phyloP scores from a whole-genome alignment of 64 coral and sea anemone genomes.

The Actinia equina region DNA sequence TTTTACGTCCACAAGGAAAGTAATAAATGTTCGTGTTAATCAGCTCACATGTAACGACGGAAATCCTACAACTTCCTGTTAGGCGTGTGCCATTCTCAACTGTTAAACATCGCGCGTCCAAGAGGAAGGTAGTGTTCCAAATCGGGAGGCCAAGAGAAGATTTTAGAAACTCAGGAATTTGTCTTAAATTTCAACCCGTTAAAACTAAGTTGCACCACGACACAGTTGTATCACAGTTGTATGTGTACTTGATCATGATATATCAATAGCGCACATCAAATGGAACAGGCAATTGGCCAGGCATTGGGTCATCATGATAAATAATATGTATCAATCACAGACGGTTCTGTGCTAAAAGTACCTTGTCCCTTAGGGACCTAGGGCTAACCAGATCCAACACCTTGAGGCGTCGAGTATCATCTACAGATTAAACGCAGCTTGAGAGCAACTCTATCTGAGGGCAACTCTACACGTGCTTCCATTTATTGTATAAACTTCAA shows the following conservation, averaged over 20 bases:
- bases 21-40: neutral
- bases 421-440: neutral
- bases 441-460: neutral
- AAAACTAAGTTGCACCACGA: neutral
- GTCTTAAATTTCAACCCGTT: neutral
- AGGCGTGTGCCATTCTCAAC: neutral
- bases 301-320: too few relatives aligned
- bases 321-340: too few relatives aligned
- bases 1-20: neutral
- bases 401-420: neutral
- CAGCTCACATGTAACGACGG: neutral
- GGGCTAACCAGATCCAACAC: too few relatives aligned
- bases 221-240: too few relatives aligned
- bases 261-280: too few relatives aligned
- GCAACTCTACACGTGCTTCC: neutral
- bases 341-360: too few relatives aligned
- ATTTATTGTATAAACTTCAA: too few relatives aligned
- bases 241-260: too few relatives aligned
- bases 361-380: too few relatives aligned
- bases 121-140: neutral
- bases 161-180: slow-evolving; percentile 1
- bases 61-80: neutral
- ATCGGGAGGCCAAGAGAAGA: neutral
- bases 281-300: too few relatives aligned
- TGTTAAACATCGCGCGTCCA: neutral